Conservation (phyloP, 2,888 invertebrate genomes). For the Globia sparganii region DNA sequence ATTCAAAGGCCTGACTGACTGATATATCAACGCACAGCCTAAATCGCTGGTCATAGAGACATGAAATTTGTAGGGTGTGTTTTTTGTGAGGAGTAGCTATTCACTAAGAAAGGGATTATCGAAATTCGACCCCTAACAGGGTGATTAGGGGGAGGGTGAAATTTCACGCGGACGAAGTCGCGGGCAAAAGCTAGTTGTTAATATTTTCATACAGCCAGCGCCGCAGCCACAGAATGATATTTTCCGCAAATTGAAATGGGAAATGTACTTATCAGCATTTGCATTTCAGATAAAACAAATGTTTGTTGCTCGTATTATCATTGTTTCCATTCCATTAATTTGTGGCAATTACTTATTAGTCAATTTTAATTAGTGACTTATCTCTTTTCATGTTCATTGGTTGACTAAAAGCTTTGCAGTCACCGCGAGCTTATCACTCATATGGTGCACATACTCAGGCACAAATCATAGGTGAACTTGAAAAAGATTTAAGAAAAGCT, state of each 20-base stretch:
- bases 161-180: no score
- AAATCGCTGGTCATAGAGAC: no score
- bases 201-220: constrained; percentile 3
- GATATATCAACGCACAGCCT: no score
- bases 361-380: constrained; percentile 37
- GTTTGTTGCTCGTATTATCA: constrained; percentile 12
- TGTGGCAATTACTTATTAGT: constrained; percentile 17
- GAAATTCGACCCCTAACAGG: no score
- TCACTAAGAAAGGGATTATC: no score
- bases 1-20: no score
- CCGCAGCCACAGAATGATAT: not conserved
- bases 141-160: no score
- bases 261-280: not conserved
- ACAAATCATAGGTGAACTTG: no score
- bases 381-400: constrained; percentile 21
- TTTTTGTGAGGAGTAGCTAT: no score
- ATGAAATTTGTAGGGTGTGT: no score
- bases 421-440: not conserved
- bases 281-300: constrained; percentile 10
- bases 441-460: not conserved
- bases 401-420: constrained; percentile 19
- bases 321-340: constrained; percentile 42
- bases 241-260: constrained; percentile 5
- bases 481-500: no score
- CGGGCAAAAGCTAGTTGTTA: no score